Percentiles rank a stretch among this genome's conserved stretches.
phyloP scores from a whole-genome alignment of 1,140 invertebrate genomes.

The Drosophila quadrilineata region DNA sequence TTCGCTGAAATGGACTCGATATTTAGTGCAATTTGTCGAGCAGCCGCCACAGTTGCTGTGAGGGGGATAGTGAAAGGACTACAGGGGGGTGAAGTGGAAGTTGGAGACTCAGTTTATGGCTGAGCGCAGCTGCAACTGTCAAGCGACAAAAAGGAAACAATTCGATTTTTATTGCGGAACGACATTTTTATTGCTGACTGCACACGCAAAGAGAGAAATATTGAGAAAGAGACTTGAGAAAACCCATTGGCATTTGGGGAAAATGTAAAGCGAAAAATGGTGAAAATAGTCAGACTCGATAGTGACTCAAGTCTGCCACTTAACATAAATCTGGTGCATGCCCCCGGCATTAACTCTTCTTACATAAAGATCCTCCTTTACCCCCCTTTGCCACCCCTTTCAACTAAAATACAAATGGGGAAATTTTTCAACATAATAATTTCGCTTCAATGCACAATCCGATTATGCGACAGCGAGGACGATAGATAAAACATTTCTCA shows the following conservation, averaged over 20 bases:
- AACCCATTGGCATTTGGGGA: too few species aligned
- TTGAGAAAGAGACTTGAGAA: neutral
- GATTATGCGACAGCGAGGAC: conserved; percentile 33
- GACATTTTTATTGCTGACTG: conserved; percentile 59
- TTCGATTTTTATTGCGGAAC: conserved; percentile 52
- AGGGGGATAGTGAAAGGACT: too few species aligned
- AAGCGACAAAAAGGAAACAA: conserved; percentile 30
- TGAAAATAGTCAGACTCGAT: neutral
- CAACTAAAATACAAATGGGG: too few species aligned
- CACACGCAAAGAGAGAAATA: neutral
- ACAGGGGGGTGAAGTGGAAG: neutral
- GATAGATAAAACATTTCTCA: conserved; percentile 37
- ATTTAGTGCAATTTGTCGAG: too few species aligned
- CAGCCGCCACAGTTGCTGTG: too few species aligned
- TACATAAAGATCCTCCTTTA: conserved; percentile 36
- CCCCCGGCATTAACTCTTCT: conserved; percentile 36
- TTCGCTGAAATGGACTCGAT: too few species aligned
- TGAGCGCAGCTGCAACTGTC: conserved; percentile 44
- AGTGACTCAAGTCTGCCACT: conserved; percentile 48
- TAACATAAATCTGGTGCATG: conserved; percentile 58
- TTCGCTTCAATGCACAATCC: conserved; percentile 54
- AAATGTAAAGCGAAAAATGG: neutral
- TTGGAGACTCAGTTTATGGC: neutral
- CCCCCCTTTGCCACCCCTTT: too few species aligned
- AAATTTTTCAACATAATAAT: conserved; percentile 63